Base-by-base conservation (phyloP, 2,888 invertebrate genomes). In the Volucella inanis region DNA sequence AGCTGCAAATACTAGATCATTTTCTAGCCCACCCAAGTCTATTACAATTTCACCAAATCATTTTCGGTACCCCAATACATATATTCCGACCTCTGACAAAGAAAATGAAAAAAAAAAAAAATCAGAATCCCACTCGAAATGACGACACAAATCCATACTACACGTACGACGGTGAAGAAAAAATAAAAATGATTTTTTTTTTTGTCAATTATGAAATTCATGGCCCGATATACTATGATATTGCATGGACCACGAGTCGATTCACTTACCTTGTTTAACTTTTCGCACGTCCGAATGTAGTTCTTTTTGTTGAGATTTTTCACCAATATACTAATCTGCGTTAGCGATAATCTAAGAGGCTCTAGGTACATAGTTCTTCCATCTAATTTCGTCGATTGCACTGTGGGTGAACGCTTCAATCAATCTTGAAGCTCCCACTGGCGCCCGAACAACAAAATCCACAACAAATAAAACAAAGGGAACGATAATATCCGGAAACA, bases 341-440 rank as follows among this genome's bases (percentile, higher is more conserved):
- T 97, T 96, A 98, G 96, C 95, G 98, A 97, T 96, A 98, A 97
- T 95, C 97, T 97, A 95, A 98, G 95, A 95, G 98, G 96, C 96
- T 98, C 98, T 95, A 98, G 97, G 97, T 97, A 97, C 98, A 98
- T 98, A 97, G 96, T 97, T 97, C 97, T 91, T 88, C 97, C 93
- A 93, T 93, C 92, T 93, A 95, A 94, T 31, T 94, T 85, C 62
- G 87, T 85, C 88, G 87, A 81, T 85, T 87, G 88, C 89, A 88
- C 88, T 88, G 88, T 88, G 88, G 87, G 87, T 88, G 83, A 81
- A 86, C 74, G 80, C 97, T 97, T 97, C 97, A 97, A 97, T 96
- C 94, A 94, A 93, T 94, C 94, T 96, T 96, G 96, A 97, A 97
- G 96, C 96, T 88, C 87, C 88, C 85, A 82, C 77, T 88, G 88